A percentile compares a stretch with the other conserved stretches of the same genome.
Evolutionary conservation across 2,888 invertebrate genomes (phyloP).

Genomic region (Hypomecis atomaria): DNA sequence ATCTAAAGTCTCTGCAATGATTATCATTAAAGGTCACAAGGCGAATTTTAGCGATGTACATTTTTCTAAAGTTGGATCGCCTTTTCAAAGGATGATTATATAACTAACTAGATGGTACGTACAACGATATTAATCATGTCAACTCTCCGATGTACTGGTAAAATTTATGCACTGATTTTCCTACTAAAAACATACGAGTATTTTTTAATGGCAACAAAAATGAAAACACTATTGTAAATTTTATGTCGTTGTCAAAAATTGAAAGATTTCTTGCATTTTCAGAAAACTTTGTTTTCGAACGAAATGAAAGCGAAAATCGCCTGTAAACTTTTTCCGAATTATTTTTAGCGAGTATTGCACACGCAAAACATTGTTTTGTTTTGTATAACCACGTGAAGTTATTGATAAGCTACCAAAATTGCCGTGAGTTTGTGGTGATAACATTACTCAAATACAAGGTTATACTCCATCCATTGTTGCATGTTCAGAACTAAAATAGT

Average conservation of each 20-base stretch:
- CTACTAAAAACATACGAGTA: no score
- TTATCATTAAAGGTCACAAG: no score
- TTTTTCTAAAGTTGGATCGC: no score
- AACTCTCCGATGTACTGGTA: no score
- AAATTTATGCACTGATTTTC: no score
- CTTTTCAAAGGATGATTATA: no score
- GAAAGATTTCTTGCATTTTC: neutral
- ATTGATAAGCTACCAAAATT: constrained; percentile 4
- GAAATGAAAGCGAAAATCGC: constrained; percentile 22
- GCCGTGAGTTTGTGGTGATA: constrained; percentile 10
- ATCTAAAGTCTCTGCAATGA: no score
- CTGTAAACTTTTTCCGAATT: constrained; percentile 11
- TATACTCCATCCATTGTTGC: constrained; percentile 22
- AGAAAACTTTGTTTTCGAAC: constrained; percentile 22
- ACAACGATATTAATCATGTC: no score
- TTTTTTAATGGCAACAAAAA: no score
- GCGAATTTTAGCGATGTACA: no score
- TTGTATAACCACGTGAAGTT: constrained; percentile 35
- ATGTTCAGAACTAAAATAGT: constrained; percentile 49
- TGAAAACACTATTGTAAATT: no score
- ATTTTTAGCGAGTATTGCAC: constrained; percentile 15
- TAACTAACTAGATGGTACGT: no score
- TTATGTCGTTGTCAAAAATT: constrained; percentile 6
- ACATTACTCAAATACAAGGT: constrained; percentile 26
- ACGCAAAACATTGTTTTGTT: constrained; percentile 40